Percentiles rank a stretch among this genome's conserved stretches.
phyloP scores from a whole-genome alignment of 2,113 vertebrate species.

The Carollia perspicillata region DNA sequence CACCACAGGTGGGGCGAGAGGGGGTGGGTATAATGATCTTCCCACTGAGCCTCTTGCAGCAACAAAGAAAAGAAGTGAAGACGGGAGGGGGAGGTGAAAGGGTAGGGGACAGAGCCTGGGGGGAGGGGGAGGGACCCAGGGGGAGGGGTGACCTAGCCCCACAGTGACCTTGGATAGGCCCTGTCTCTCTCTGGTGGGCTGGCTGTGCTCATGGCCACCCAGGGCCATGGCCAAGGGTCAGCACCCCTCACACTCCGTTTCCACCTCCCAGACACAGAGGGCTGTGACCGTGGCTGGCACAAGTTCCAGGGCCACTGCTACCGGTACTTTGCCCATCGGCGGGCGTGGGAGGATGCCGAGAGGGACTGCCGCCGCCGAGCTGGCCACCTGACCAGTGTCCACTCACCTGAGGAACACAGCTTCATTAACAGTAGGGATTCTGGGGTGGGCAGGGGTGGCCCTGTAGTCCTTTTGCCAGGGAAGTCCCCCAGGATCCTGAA shows the following conservation, averaged over 20 bases:
- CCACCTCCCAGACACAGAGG: constrained; percentile 88
- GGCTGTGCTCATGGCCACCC: background rate
- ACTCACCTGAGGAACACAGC: constrained; percentile 88
- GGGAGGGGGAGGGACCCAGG: no score
- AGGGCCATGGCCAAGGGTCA: background rate
- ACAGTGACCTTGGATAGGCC: background rate
- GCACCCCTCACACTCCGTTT: background rate
- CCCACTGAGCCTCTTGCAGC: background rate
- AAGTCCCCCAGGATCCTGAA: background rate
- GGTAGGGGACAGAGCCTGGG: background rate
- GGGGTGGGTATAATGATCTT: background rate
- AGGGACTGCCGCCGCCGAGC: constrained; percentile 91
- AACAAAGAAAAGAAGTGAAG: background rate
- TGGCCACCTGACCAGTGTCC: constrained; percentile 92
- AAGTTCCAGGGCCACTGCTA: constrained; percentile 97
- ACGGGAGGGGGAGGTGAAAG: background rate
- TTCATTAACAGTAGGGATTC: constrained; percentile 89
- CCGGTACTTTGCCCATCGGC: constrained; percentile 90
- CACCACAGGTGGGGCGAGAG: background rate
- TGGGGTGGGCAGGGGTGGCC: background rate
- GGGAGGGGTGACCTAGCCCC: background rate
- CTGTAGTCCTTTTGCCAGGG: background rate
- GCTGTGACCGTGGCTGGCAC: constrained; percentile 93
- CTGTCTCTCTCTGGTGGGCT: background rate
- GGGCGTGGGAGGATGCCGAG: constrained; percentile 96